Evolutionary conservation across 1,140 invertebrate species (phyloP).

Genomic region (Cydia strobilella): DNA sequence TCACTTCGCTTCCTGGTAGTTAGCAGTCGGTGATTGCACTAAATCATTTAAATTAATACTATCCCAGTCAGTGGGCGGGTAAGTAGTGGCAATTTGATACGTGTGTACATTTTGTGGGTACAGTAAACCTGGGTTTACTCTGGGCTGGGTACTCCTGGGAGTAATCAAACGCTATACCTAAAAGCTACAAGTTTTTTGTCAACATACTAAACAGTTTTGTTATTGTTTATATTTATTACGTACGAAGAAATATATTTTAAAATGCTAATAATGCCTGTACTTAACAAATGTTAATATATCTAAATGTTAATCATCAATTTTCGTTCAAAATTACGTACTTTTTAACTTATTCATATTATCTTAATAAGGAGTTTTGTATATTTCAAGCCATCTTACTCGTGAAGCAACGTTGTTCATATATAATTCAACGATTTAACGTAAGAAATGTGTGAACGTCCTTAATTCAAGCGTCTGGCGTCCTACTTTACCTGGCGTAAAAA

Average conservation of each 20-base stretch:
- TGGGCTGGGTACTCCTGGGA: too few species aligned
- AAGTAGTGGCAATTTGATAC: conserved; percentile 3
- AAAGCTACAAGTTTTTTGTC: too few species aligned
- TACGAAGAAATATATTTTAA: too few species aligned
- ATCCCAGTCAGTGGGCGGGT: not conserved
- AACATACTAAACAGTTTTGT: too few species aligned
- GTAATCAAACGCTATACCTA: too few species aligned
- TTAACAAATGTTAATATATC: not conserved
- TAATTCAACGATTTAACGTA: conserved; percentile 7
- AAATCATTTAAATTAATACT: conserved; percentile 24
- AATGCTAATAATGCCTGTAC: not conserved
- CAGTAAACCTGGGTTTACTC: too few species aligned
- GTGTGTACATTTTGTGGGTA: not conserved
- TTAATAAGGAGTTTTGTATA: conserved; percentile 1
- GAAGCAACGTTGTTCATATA: conserved; percentile 4
- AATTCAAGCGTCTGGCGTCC: conserved; percentile 25
- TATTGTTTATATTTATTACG: too few species aligned
- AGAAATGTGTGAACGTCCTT: conserved; percentile 12
- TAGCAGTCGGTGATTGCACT: conserved; percentile 7
- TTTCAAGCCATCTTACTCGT: not conserved
- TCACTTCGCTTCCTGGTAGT: conserved; percentile 17
- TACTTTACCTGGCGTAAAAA: conserved; percentile 17
- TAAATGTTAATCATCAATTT: not conserved
- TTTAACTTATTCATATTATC: not conserved
- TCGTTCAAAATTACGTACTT: not conserved